A percentile compares a stretch with the other conserved stretches of the same genome.
Evolutionary conservation across 2,888 invertebrate species (phyloP).

Genomic region (Camptogramma bilineatum): DNA sequence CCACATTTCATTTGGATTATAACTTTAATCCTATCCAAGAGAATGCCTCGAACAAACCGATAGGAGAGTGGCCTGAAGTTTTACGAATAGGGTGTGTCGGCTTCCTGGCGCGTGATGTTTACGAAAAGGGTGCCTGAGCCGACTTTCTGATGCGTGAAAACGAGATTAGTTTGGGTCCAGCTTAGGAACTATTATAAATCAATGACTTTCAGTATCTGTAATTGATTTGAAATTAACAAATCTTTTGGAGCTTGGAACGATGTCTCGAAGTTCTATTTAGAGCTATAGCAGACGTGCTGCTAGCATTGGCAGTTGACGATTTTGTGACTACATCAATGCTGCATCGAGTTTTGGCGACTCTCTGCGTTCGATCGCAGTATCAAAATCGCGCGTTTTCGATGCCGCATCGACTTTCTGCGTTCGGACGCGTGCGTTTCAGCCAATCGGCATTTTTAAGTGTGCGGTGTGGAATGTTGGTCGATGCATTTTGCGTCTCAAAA

Average conservation of each 20-base stretch:
- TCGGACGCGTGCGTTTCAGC: no score
- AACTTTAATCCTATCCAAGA: conserved; percentile 20
- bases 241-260: not conserved
- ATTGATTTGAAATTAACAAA: not conserved
- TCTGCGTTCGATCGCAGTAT: no score
- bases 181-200: conserved; percentile 7
- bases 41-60: conserved; percentile 20
- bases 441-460: no score
- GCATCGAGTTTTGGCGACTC: no score
- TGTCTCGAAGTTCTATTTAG: no score
- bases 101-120: conserved; percentile 16
- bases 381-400: no score
- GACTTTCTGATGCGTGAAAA: conserved; percentile 20
- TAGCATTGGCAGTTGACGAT: no score
- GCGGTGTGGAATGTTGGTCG: no score
- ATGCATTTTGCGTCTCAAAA: no score
- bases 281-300: no score
- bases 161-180: conserved; percentile 9
- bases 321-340: no score
- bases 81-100: conserved; percentile 12
- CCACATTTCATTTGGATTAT: conserved; percentile 24
- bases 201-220: not conserved
- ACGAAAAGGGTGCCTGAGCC: conserved; percentile 1
- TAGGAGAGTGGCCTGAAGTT: conserved; percentile 21
- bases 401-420: no score